Base-by-base conservation (phyloP, 2,797 vertebrate genomes). In the Bradypus variegatus region DNA sequence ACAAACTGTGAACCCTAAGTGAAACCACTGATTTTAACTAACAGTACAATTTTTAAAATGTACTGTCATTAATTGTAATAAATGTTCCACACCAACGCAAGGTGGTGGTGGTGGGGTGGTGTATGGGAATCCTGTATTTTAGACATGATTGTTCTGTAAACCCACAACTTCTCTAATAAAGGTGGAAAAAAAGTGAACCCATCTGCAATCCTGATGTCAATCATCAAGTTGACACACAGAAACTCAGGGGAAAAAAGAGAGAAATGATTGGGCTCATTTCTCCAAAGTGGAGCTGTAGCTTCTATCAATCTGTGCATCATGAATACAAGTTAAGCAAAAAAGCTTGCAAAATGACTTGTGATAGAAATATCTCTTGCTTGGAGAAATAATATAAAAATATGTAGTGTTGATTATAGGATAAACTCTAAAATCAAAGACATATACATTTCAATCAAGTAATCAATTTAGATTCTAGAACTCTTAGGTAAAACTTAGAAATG, bases 321-420 rank as follows among this genome's bases (percentile, higher is more conserved):
- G 96, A 96, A 97, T 97, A 77, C 58, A 91, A 96, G 96, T 96
- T 97, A 97, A 97, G 97, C 96, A 97, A 96, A 98, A 96, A 98
- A 97, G 93, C 93, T 95, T 94, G 76, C 95, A 96, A 95, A 97
- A 97, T 94, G 92, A 96, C 89, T 72, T 92, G 58, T 94, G 96
- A 94, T 91, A 95, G 93, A 97, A 97, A 97, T 96, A 97, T 97
- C 96, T 93, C 95, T 94, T 96, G 90, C 93, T 95, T 77, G 4
- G 89, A 86, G 19, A 78, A 78, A 91, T 21, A 62, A 45, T 62
- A 36, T 36, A n/a, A 89, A 93, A 91, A 91, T 31, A 75, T 5
- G 15, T 81, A 70, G 84, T 58, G 45, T 0, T 88, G 15, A 65
- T 79, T 89, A 64, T 27, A 69, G 29, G 69, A 18, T 73, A 85